Conservation (phyloP, 2,888 invertebrate species). For the Xanthorhoe spadicearia region DNA sequence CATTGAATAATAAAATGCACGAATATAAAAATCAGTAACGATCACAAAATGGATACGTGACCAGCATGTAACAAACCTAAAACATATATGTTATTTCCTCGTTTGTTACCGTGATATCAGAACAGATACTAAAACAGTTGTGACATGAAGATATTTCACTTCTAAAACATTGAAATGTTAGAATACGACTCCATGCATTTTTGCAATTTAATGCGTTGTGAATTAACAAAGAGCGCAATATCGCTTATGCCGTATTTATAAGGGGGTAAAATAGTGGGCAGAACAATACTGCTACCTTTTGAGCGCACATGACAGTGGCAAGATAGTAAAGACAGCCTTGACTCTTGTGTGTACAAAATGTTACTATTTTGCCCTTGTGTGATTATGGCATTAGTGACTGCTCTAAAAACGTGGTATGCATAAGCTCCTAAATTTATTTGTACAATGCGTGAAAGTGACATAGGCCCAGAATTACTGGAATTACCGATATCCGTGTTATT, state of each 20-base stretch:
- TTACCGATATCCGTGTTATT: constrained; percentile 37
- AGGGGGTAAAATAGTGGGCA: too few species aligned
- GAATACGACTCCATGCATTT: too few species aligned
- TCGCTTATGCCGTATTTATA: too few species aligned
- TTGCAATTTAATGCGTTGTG: too few species aligned
- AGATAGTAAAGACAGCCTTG: too few species aligned
- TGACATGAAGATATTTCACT: neutral
- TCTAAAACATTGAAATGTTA: neutral
- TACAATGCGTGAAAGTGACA: constrained; percentile 9
- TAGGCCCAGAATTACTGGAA: constrained; percentile 12
- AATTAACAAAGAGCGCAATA: too few species aligned
- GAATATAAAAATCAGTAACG: constrained; percentile 50
- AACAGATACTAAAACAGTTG: neutral
- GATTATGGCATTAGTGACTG: too few species aligned
- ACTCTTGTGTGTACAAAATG: too few species aligned
- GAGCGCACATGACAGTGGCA: too few species aligned
- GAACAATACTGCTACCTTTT: too few species aligned
- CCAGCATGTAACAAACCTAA: constrained; percentile 47
- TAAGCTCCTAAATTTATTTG: neutral
- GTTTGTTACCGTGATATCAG: constrained; percentile 14
- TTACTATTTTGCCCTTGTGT: too few species aligned
- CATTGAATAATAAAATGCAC: constrained; percentile 36
- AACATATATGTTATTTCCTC: constrained; percentile 45
- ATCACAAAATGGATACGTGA: constrained; percentile 55
- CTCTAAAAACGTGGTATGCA: too few species aligned